Evolutionary conservation across 2,113 vertebrate species (phyloP).

Genomic region (Stegastes partitus): DNA sequence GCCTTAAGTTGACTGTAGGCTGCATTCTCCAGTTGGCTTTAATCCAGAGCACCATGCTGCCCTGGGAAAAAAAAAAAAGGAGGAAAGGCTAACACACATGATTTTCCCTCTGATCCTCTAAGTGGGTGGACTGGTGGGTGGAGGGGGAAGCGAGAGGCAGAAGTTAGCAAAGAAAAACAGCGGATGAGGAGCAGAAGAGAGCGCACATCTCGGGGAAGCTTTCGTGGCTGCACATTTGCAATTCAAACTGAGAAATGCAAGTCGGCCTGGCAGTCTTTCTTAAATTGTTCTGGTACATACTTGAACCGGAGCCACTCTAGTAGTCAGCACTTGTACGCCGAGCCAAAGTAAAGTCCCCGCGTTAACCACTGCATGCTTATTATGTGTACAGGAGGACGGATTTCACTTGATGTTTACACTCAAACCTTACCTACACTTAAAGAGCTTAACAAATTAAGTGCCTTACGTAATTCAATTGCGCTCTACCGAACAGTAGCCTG

Average conservation of each 20-base stretch:
- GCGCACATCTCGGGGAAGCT: constrained; percentile 35
- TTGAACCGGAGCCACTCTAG: constrained; percentile 60
- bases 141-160: constrained; percentile 52
- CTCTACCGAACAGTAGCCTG: constrained; percentile 12
- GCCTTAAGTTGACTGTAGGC: constrained; percentile 55
- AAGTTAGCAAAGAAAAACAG: constrained; percentile 63
- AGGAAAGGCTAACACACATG: constrained; percentile 70
- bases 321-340: constrained; percentile 60
- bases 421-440: constrained; percentile 41
- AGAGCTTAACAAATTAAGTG: constrained; percentile 48
- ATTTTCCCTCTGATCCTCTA: constrained; percentile 77
- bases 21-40: constrained; percentile 69
- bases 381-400: constrained; percentile 4
- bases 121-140: constrained; percentile 69
- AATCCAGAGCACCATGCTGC: constrained; percentile 73
- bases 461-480: constrained; percentile 44
- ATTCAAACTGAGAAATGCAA: constrained; percentile 59
- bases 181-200: constrained; percentile 53
- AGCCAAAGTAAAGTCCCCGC: constrained; percentile 26
- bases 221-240: constrained; percentile 64
- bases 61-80: constrained; percentile 30
- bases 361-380: constrained; percentile 25
- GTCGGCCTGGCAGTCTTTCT: constrained; percentile 59
- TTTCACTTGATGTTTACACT: constrained; percentile 38
- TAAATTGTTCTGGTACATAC: constrained; percentile 59